Evolutionary conservation across 2,113 vertebrate genomes (phyloP), one percentile per base, ranked within the genome.

Genomic region (Myrmophylax atrothorax): DNA sequence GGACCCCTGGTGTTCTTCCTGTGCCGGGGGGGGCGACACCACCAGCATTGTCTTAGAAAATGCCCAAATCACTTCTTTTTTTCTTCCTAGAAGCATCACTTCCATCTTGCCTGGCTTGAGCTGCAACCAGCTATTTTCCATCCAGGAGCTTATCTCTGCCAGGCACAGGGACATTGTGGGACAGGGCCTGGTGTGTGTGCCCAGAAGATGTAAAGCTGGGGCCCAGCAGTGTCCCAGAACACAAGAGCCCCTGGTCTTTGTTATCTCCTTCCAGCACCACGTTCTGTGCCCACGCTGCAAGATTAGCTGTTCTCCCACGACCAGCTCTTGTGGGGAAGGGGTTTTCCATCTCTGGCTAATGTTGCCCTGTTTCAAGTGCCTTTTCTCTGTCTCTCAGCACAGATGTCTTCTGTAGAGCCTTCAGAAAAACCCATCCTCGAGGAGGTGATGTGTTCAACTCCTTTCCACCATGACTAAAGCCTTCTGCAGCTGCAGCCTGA

Each of bases 81-180:
- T 52, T 44, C 79, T 69, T 12, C 83, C 72, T 94, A 62, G 92
- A 94, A 94, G 49, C 85, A 95, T 92, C 79, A 19, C 63, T 94
- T 81, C 80, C 86, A 90, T 96, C 93, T 95, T 84, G 80, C 64
- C 76, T 64, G 69, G 26, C 52, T 92, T 78, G 83, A 96, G 86
- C 60, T 81, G 29, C 80, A 89, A 86, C 83, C 94, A 94, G 79
- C 86, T 93, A 64, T 84, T 87, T 84, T 90, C 81, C 22, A 1
- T 37, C 76, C 91, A 25, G 60, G 33, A 81, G 91, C 86, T 97
- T 93, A 92, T 95, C 95, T 93, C 73, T 60, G 12, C 9, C 93
- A 95, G 91, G 77, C 89, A 80, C 63, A 6, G 93, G 56, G 94
- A 84, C 76, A 40, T 2, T 26, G 68, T 72, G 91, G 16, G 31